Percentiles rank a stretch among this genome's conserved stretches.
These are phyloP conservation scores for Aspidiotus rigidus DNA, from an alignment of 2,888 invertebrate genomes.

Conservation along the genomic window DNA sequence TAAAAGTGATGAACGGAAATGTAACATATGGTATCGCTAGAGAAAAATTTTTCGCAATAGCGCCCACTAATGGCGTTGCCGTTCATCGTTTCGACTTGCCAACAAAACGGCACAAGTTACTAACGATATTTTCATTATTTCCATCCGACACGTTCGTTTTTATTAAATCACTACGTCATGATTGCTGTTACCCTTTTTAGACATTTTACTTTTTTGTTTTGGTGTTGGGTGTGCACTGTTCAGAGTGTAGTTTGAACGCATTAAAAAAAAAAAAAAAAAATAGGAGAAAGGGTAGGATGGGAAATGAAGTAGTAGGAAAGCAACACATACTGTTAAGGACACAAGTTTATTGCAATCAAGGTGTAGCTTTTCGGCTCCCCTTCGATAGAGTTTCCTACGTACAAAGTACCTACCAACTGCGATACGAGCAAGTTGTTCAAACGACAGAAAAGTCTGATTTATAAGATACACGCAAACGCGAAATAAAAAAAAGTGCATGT, in stretches of 20 bases:
- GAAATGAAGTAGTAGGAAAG: no score
- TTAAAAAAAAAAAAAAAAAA: no score
- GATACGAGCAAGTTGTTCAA: not conserved
- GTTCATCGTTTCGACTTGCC: not conserved
- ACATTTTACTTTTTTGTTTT: constrained; percentile 3
- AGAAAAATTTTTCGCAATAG: not conserved
- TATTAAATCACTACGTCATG: constrained; percentile 19
- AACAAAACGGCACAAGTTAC: constrained; percentile 9
- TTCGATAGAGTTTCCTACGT: no score
- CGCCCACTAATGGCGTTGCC: constrained; percentile 6
- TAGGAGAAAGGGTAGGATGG: no score
- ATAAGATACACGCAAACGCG: not conserved
- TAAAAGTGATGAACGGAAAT: not conserved
- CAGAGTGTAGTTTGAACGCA: not conserved
- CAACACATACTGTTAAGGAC: no score
- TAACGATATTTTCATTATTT: constrained; percentile 26
- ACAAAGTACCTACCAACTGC: no score
- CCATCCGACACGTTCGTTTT: constrained; percentile 15
- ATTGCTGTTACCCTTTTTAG: constrained; percentile 10
- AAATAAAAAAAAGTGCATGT: not conserved
- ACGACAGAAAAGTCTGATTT: not conserved
- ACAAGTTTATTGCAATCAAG: constrained; percentile 1
- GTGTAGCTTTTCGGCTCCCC: not conserved
- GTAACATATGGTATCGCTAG: constrained; percentile 9
- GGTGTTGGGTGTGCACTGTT: not conserved